These are phyloP conservation scores for Sphenodon punctatus DNA, from an alignment of 2,797 vertebrate species.

Conservation along the genomic window DNA sequence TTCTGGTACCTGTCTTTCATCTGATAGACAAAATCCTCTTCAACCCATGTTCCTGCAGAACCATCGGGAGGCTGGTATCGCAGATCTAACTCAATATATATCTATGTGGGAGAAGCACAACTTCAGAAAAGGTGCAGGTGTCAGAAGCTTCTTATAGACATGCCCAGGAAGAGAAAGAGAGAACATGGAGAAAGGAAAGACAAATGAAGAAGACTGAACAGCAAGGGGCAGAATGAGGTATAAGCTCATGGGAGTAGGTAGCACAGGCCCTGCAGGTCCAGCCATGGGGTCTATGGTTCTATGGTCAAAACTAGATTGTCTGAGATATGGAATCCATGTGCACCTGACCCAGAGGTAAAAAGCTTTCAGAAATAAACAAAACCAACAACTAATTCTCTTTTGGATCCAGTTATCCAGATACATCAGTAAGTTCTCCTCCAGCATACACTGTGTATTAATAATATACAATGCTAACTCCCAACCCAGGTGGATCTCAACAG, in stretches of 20 bases:
- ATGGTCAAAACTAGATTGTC: neutral
- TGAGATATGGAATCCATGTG: neutral
- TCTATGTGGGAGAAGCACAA: conserved; percentile 71
- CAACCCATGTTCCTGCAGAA: conserved; percentile 83
- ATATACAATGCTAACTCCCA: too few species aligned
- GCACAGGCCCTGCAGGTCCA: too few species aligned
- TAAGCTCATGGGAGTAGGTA: neutral
- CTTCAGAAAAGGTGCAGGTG: neutral
- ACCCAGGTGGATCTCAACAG: too few species aligned
- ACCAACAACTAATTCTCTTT: too few species aligned
- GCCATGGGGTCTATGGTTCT: neutral
- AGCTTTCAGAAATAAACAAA: too few species aligned
- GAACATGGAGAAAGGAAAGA: neutral
- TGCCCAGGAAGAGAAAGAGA: neutral
- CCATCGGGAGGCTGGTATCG: conserved; percentile 88
- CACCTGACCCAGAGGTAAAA: too few species aligned
- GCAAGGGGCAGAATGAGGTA: neutral
- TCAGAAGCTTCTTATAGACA: neutral
- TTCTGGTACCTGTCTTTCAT: conserved; percentile 82
- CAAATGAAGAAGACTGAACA: neutral
- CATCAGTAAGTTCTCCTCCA: too few species aligned
- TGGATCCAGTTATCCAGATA: too few species aligned
- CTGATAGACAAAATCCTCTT: conserved; percentile 81
- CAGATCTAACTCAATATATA: conserved; percentile 90
- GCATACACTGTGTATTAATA: too few species aligned